A percentile compares a stretch with the other conserved stretches of the same genome.
phyloP scores from a whole-genome alignment of 1,140 invertebrate genomes.

The Drosophila kepulauana region DNA sequence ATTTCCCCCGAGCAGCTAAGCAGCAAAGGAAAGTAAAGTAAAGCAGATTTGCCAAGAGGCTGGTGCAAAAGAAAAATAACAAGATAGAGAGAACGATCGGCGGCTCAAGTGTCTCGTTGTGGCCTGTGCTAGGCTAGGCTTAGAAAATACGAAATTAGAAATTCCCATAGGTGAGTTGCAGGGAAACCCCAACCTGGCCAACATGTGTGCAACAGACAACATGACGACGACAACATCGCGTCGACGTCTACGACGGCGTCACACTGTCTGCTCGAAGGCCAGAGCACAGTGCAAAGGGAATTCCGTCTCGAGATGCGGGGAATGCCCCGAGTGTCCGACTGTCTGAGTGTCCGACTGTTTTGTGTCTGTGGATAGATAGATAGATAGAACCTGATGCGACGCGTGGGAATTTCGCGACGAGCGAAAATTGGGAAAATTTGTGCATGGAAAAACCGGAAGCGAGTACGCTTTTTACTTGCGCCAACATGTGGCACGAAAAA shows the following conservation, averaged over 20 bases:
- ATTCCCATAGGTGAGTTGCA: slow-evolving; percentile 64
- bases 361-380: too few relatives aligned
- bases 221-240: background rate
- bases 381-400: background rate
- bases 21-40: background rate
- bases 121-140: slow-evolving; percentile 34
- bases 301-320: slow-evolving; percentile 61
- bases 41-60: slow-evolving; percentile 22
- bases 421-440: slow-evolving; percentile 61
- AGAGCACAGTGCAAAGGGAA: slow-evolving; percentile 58
- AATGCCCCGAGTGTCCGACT: slow-evolving; percentile 52
- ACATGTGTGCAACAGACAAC: slow-evolving; percentile 76
- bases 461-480: slow-evolving; percentile 60
- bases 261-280: slow-evolving; percentile 66
- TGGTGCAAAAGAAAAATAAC: background rate
- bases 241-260: slow-evolving; percentile 50
- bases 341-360: too few relatives aligned
- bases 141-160: slow-evolving; percentile 48
- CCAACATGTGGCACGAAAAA: slow-evolving; percentile 69
- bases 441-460: slow-evolving; percentile 77
- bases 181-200: slow-evolving; percentile 66
- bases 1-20: slow-evolving; percentile 43
- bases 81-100: background rate
- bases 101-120: slow-evolving; percentile 25
- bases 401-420: slow-evolving; percentile 1